phyloP scores from a whole-genome alignment of 2,113 vertebrate species.

The Suricata suricatta region DNA sequence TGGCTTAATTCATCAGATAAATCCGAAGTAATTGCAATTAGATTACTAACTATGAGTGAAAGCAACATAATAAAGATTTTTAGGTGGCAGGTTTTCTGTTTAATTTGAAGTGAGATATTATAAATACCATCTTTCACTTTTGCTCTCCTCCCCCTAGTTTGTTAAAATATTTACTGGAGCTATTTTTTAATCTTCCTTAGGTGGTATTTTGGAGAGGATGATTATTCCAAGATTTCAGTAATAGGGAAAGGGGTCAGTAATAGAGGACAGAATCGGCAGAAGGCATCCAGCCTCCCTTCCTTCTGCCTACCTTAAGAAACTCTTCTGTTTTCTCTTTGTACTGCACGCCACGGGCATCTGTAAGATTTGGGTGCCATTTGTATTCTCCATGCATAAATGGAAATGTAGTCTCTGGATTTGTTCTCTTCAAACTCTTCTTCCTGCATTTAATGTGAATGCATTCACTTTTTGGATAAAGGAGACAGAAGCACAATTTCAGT shows the following conservation, averaged over 20 bases:
- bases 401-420: background rate
- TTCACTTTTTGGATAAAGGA: background rate
- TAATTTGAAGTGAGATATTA: slow-evolving; percentile 11
- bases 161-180: background rate
- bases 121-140: background rate
- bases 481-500: background rate
- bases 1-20: background rate
- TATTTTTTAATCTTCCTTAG: background rate
- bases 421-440: background rate
- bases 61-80: background rate
- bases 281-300: no score
- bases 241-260: background rate
- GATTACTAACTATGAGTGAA: background rate
- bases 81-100: background rate
- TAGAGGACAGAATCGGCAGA: background rate
- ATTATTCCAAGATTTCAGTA: background rate
- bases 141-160: background rate
- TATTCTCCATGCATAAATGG: background rate
- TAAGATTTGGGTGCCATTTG: background rate
- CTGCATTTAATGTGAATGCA: background rate
- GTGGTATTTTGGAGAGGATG: background rate
- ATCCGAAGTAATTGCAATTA: background rate
- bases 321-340: background rate
- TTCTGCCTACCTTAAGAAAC: background rate
- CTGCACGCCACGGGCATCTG: background rate